A percentile compares a stretch with the other conserved stretches of the same genome.
phyloP scores from a whole-genome alignment of 2,888 invertebrate species.

The Hypolimnas misippus region DNA sequence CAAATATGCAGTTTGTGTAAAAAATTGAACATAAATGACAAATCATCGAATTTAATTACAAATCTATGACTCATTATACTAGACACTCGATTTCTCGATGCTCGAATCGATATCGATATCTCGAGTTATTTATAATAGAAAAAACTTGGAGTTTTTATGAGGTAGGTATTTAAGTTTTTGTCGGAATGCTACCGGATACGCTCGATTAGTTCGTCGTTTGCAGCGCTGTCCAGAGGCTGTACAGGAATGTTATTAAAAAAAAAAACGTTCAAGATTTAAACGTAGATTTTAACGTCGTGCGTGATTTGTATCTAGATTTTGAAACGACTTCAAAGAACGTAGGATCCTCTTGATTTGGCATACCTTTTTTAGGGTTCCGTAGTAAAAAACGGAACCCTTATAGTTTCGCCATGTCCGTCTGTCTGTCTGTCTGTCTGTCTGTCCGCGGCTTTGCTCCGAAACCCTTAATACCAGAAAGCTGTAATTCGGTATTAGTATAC shows the following conservation, averaged over 20 bases:
- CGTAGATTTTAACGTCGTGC: constrained; percentile 2
- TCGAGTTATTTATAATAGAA: constrained; percentile 5
- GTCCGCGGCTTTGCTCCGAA: too few species aligned
- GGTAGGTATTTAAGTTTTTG: constrained; percentile 22
- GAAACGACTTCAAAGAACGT: background rate
- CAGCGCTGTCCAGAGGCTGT: constrained; percentile 18
- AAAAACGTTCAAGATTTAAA: constrained; percentile 3
- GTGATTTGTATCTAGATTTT: background rate
- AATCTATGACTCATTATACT: background rate
- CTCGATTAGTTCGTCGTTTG: constrained; percentile 27
- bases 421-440: too few species aligned
- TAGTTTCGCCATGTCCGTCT: too few species aligned
- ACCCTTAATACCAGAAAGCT: too few species aligned
- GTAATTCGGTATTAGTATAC: too few species aligned
- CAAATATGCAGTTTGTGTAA: too few species aligned
- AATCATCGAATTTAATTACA: background rate
- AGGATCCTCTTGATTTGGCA: background rate
- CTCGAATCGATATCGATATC: background rate
- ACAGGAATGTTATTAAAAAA: constrained; percentile 34
- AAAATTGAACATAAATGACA: too few species aligned
- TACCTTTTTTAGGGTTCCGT: too few species aligned
- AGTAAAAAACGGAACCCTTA: too few species aligned
- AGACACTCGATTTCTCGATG: background rate
- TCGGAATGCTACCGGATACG: constrained; percentile 28
- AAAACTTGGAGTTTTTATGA: background rate